Conservation (phyloP, 1,140 invertebrate species). For the Drosophila simulans region DNA sequence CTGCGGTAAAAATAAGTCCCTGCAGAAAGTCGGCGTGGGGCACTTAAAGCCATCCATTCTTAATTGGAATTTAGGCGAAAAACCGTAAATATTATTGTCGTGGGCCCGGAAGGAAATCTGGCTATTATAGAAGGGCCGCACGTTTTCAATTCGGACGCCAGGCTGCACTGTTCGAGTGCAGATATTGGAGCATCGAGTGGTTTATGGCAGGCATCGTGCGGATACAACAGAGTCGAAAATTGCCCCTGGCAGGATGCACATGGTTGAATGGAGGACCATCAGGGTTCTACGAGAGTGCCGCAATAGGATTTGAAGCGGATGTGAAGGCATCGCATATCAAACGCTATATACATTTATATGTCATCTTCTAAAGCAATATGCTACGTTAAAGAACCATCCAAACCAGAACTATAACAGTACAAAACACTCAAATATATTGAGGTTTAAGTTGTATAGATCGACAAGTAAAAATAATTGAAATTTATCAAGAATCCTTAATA, state of each 20-base stretch:
- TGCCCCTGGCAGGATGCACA: conserved; percentile 6
- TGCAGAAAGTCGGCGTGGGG: conserved; percentile 2
- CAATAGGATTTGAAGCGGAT: conserved; percentile 16
- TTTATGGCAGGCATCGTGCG: conserved; percentile 37
- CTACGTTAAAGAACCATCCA: neutral
- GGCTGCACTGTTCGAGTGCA: conserved; percentile 24
- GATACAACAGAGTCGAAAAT: conserved; percentile 19
- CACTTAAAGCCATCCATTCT: conserved; percentile 72
- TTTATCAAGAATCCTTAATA: too few species aligned
- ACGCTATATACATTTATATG: neutral
- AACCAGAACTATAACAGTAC: neutral
- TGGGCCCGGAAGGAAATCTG: conserved; percentile 27
- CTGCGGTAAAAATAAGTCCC: conserved; percentile 27
- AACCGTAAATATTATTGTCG: conserved; percentile 72
- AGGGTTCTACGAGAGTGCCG: conserved; percentile 15
- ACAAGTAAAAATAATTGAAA: neutral
- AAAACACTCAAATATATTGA: neutral
- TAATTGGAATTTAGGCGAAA: conserved; percentile 80
- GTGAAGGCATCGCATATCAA: conserved; percentile 6
- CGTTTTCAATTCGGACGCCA: conserved; percentile 48
- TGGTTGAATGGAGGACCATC: conserved; percentile 8
- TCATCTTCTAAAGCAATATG: neutral
- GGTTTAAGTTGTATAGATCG: neutral
- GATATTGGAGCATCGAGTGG: conserved; percentile 69
- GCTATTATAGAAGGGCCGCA: conserved; percentile 34